Base-by-base conservation (phyloP, 1,140 invertebrate species). In the Nasonia longicornis region DNA sequence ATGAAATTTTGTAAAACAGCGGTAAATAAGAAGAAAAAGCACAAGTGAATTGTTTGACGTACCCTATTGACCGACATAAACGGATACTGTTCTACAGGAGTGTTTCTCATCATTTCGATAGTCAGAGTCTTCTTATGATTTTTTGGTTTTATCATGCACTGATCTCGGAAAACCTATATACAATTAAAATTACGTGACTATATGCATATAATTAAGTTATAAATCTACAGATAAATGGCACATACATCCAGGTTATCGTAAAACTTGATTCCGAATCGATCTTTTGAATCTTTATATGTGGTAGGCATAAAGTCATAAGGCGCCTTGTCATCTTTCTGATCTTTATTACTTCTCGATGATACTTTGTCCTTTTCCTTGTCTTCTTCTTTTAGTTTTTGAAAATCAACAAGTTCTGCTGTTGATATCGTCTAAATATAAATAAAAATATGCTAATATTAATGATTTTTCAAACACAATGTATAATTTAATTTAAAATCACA, bases 251-350 rank as follows among this genome's bases (percentile, higher is more conserved):
- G 81, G 85, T 89, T 85, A 79, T 91, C 87, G 7, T 84, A 85
- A 75, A 89, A 91, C 10, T 88, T 83, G 26, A 91, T 72, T 7
- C 90, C 90, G 73, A 89, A 91, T 58, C 87, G 86, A 79, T 90
- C 81, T 79, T 89, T 86, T 71, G 86, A 89, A 22, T 87, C 85
- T 4, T 83, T 72, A 66, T 91, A 91, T 2, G 75, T 88, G 26
- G 86, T 84, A 0, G 89, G 89, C 82, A 88, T 84, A 73, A 86
- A 90, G 20, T 80, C 10, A 79, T 90, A 89, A 10, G 88, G 86
- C 7, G 85, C 83, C 72, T 84, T 82, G 8, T 86, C 77, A n/a
- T 83, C 82, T 52, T 84, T 83, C 20, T 85, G 73, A 73, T 84
- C 81, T 7, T 77, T 76, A 71, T 85, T 83, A 29, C 48, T 70